Evolutionary conservation across 2,797 vertebrate genomes (phyloP), one percentile per base, ranked within the genome.

Genomic region (Petrocephalus schoutedeni): DNA sequence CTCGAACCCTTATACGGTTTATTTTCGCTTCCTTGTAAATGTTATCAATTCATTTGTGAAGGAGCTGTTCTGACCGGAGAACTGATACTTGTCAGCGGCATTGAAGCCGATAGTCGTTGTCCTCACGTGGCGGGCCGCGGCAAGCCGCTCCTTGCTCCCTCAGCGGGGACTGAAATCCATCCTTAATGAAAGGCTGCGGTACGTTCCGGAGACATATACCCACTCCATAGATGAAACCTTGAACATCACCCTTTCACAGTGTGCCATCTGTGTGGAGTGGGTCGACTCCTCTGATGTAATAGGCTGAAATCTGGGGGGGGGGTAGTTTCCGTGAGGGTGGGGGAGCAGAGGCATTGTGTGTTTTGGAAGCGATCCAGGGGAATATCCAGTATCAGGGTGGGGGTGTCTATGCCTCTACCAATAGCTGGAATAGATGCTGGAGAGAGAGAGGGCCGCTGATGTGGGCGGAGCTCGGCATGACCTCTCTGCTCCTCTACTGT

Each of bases 291-390:
- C 87, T 91, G 87, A 90, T 91, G 90, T 91, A 91, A 91, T 90
- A 88, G 90, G 19, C 41, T 90, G 89, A 89, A 90, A 91, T 90
- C 32, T n/a, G 6, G 45, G 56, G 53, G 41, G 67, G 67, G 53
- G 45, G 53, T 19, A 23, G 3, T 28, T 58, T 58, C 88, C 88
- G 90, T 84, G 91, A 89, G 87, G 80, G 88, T 0, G 71, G 53
- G 16, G 23, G 67, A 57, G 21, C 88, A 87, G 41, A 49, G 92
- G 92, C 91, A 91, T 92, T 94, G 93, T 92, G 92, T 93, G 91
- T 93, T 89, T 94, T 96, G 94, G 94, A 94, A 86, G 71, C 71
- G 88, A 88, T 94, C 93, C 94, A 94, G 91, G 92, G 94, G 94
- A 95, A 94, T 95, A 94, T 94, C 94, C 92, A 89, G 86, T 92